Evolutionary conservation across 1,140 invertebrate species (phyloP).

Genomic region (Diachasmimorpha longicaudata): DNA sequence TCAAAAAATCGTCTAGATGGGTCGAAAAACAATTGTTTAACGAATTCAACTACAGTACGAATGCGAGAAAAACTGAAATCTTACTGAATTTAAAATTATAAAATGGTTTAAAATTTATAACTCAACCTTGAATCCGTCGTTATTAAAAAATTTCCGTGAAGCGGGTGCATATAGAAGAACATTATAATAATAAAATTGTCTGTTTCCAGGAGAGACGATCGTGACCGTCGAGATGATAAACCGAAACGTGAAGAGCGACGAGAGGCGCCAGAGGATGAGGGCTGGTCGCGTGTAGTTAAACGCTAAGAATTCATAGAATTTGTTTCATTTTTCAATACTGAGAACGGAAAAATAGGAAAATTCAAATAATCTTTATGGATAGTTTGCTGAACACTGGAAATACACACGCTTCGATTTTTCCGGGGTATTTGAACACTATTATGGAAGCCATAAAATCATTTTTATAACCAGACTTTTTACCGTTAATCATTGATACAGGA

Average conservation of each 20-base stretch:
- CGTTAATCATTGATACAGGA: not conserved
- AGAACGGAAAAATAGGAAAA: not conserved
- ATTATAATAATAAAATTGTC: not conserved
- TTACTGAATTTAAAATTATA: too few relatives aligned
- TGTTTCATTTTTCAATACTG: not conserved
- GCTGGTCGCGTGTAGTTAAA: slow-evolving; percentile 52
- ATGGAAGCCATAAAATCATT: not conserved
- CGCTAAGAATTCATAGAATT: slow-evolving; percentile 30
- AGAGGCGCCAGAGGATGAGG: slow-evolving; percentile 45
- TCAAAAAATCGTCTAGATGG: too few relatives aligned
- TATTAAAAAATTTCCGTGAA: not conserved
- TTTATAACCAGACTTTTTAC: not conserved
- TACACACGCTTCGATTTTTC: not conserved
- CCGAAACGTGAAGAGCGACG: slow-evolving; percentile 39
- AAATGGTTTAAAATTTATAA: too few relatives aligned
- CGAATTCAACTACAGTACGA: too few relatives aligned
- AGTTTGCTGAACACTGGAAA: not conserved
- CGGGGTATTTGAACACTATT: not conserved
- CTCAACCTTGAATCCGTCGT: too few relatives aligned
- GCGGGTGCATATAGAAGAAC: not conserved
- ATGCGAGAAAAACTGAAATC: not conserved
- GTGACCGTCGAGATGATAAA: slow-evolving; percentile 26
- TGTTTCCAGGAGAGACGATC: slow-evolving; percentile 11
- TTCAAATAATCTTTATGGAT: not conserved
- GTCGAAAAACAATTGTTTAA: too few relatives aligned